A percentile compares a stretch with the other conserved stretches of the same genome.
phyloP scores from a whole-genome alignment of 2,797 vertebrate species.

The Sebastes miniatus region DNA sequence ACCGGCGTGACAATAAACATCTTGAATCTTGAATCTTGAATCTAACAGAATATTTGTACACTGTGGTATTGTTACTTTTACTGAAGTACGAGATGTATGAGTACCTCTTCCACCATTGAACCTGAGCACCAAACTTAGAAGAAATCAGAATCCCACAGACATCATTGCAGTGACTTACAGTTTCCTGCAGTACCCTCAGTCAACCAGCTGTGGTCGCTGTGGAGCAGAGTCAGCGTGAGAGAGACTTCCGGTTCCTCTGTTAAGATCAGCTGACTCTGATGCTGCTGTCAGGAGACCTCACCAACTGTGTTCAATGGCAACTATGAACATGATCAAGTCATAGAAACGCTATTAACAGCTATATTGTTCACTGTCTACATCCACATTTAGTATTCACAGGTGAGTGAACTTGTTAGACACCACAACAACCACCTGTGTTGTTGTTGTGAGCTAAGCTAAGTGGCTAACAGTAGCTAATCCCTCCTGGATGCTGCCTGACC shows the following conservation, averaged over 20 bases:
- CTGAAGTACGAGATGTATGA: too few relatives aligned
- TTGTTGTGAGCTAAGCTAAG: conserved; percentile 33
- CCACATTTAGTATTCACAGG: conserved; percentile 35
- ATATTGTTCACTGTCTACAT: background rate
- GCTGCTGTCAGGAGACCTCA: conserved; percentile 75
- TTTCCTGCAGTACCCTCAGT: conserved; percentile 23
- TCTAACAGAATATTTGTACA: too few relatives aligned
- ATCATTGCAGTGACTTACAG: background rate
- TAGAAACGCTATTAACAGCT: conserved; percentile 34
- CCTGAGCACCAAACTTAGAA: too few relatives aligned
- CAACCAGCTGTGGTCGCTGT: conserved; percentile 54
- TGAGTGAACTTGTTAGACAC: conserved; percentile 43
- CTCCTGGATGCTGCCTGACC: conserved; percentile 50
- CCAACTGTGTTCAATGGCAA: conserved; percentile 60
- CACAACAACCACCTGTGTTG: background rate
- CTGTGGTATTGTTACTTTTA: too few relatives aligned
- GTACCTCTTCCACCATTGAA: too few relatives aligned
- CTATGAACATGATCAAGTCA: conserved; percentile 68
- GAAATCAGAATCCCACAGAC: too few relatives aligned
- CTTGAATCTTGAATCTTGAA: too few relatives aligned
- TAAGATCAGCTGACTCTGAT: conserved; percentile 82
- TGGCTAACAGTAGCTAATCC: conserved; percentile 64
- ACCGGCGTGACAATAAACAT: too few relatives aligned
- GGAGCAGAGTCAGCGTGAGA: background rate
- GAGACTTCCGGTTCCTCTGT: conserved; percentile 67